A percentile compares a stretch with the other conserved stretches of the same genome.
Evolutionary conservation across 35 echinoderm and acorn worm species (phyloP).

Genomic region (Strongylocentrotus purpuratus): DNA sequence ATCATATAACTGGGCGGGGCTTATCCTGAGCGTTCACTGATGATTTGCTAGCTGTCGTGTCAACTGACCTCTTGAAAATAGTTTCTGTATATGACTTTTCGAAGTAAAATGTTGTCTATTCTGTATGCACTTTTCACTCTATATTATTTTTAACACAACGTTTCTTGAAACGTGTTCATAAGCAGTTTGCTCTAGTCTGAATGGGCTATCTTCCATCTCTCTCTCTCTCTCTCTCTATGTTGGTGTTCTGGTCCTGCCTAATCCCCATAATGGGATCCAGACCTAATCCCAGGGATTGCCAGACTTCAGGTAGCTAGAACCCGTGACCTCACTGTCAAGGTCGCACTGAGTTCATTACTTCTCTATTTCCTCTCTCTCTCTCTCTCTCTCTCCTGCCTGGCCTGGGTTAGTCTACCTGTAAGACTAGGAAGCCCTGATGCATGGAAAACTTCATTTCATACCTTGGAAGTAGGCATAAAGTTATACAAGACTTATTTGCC

Average conservation of each 20-base stretch:
- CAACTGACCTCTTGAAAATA: not conserved
- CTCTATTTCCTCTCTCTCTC: not conserved
- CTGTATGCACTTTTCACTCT: no score
- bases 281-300: slow-evolving; percentile 32
- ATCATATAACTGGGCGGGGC: no score
- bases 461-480: no score
- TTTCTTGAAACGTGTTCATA: no score
- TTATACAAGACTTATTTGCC: no score
- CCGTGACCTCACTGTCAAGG: slow-evolving; percentile 24
- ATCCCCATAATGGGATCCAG: slow-evolving; percentile 45
- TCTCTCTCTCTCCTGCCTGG: not conserved
- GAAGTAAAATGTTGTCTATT: no score
- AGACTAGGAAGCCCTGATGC: not conserved
- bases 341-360: not conserved
- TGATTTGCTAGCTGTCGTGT: no score
- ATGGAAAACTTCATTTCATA: no score
- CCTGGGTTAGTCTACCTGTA: not conserved
- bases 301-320: slow-evolving; percentile 45
- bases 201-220: not conserved
- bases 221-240: not conserved
- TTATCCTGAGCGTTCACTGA: no score
- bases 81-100: no score
- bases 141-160: no score
- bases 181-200: no score
- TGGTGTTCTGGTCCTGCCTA: slow-evolving; percentile 27